Base-by-base conservation (phyloP, 2,888 invertebrate species). In the Chaetoderma sp. region DNA sequence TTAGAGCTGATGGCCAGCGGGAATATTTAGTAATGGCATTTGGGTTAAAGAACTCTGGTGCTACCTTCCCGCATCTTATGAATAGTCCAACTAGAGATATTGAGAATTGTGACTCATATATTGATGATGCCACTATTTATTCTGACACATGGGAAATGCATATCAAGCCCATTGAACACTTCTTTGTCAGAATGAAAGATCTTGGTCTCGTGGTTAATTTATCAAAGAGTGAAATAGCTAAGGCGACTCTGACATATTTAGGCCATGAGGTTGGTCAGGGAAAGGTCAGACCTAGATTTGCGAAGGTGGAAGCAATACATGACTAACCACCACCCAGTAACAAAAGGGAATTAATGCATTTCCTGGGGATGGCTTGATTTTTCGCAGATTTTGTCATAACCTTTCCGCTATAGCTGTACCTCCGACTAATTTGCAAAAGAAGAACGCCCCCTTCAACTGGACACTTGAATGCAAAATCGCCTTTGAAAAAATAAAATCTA, bases 401-500 rank as follows among this genome's bases (percentile, higher is more conserved):
- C 66, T 71, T 56, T 65, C 63, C 23, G 18, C 13, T 10, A 58
- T 70, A 21, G 57, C 62, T 16, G 54, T 33, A 33, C 66, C 67
- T 18, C 30, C 65, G 10, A 70, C 65, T 13, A 16, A 30, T 18
- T 49, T 65, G 18, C 39, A 56, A n/a, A 25, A 60, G 55, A 63
- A 70, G 49, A 55, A 52, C n/a, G 30, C 10, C 2, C 57, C 60
- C 33, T 83, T 76, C 50, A 32, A 63, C 6, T 84, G 83, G 82
- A 63, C 62, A 4, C 62, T 67, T 23, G 21, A 64, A 3, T 80
- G 80, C 61, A 68, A 81, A 50, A 36, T 61, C 1, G 76, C 80
- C 10, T 82, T 84, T 50, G 60, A 77, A 6, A 44, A 65, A 6
- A 66, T 82, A 45, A 86, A 84, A 47, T 13, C 49, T 0, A 47